Evolutionary conservation across 37 sponge, comb jelly and placozoan species (phyloP), one percentile per base, ranked within the genome.

Genomic region (Oopsacas minuta): DNA sequence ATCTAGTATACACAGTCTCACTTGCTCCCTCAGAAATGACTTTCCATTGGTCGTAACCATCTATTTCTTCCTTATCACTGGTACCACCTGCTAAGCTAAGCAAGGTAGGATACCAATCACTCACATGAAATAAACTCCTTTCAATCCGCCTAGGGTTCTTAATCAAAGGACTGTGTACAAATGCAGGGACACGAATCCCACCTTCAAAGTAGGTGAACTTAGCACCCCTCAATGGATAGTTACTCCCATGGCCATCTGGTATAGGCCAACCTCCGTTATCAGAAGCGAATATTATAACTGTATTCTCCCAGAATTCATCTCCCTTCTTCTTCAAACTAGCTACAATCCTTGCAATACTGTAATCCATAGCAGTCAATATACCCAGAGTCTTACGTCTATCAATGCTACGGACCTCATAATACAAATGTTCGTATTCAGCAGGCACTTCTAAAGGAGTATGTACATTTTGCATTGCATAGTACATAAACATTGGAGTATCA

Each of bases 221-320:
- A 17, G 84, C 89, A 17, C 89, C 89, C 52, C 82, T 81, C 37
- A 89, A 83, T 0, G 90, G 87, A 37, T 84, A 87, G 85, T 90
- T 90, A 35, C 84, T 90, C 0, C 85, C 90, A 23, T 82, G 85
- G 37, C 82, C 81, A n/a, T 81, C 81, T 1, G 83, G 83, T 37
- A 83, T 34, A 22, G 37, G 51, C 34, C 84, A 84, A 28, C 90
- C 88, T n/a, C 88, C 91, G 86, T 91, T 91, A 52, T 90, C 91
- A 28, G 83, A 81, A 23, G 69, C 85, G 32, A 83, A 82, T 52
- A 91, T 83, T 52, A 89, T 49, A 52, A 91, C 49, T 0, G 89
- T 83, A 81, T 91, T 87, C 37, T 91, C 84, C 91, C 91, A 91
- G 61, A 91, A 61, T 5, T 25, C 75, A 20, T 61, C 85, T 1